Conservation (phyloP, 2,113 vertebrate species). For the Gallinago jamesoni region DNA sequence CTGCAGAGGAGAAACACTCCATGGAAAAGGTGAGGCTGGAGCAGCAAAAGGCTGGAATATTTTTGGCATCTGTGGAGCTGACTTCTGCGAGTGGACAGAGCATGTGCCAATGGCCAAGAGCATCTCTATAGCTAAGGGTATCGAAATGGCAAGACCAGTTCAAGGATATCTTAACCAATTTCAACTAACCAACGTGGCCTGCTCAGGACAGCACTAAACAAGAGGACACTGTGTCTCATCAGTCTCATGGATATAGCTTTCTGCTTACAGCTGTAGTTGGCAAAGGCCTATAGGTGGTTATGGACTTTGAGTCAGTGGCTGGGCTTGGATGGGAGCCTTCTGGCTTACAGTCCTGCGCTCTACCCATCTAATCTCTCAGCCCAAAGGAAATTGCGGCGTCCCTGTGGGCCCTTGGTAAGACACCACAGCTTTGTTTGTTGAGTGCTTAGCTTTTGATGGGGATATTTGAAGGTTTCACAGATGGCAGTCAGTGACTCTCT, state of each 20-base stretch:
- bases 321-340: slow-evolving; percentile 59
- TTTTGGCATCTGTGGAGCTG: not conserved
- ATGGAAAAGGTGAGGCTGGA: not conserved
- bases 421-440: slow-evolving; percentile 59
- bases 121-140: not conserved
- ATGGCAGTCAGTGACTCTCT: not conserved
- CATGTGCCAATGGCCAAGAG: not conserved
- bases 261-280: slow-evolving; percentile 64
- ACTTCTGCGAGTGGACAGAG: not conserved
- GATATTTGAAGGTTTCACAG: slow-evolving; percentile 45
- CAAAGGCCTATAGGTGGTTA: slow-evolving; percentile 45
- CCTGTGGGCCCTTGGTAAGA: slow-evolving; percentile 48
- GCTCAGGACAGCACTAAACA: slow-evolving; percentile 32
- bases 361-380: slow-evolving; percentile 54
- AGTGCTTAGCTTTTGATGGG: slow-evolving; percentile 39
- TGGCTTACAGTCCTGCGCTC: slow-evolving; percentile 31
- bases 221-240: slow-evolving; percentile 54
- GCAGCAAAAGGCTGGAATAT: not conserved
- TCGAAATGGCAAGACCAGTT: not conserved
- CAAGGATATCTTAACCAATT: slow-evolving; percentile 5
- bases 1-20: not conserved
- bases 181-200: not conserved
- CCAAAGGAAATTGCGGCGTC: slow-evolving; percentile 54
- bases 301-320: slow-evolving; percentile 61
- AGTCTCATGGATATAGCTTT: slow-evolving; percentile 66